Percentiles rank a stretch among this genome's conserved stretches.
These are phyloP conservation scores for Chiroxiphia lanceolata DNA, from an alignment of 2,797 vertebrate genomes.

Conservation along the genomic window DNA sequence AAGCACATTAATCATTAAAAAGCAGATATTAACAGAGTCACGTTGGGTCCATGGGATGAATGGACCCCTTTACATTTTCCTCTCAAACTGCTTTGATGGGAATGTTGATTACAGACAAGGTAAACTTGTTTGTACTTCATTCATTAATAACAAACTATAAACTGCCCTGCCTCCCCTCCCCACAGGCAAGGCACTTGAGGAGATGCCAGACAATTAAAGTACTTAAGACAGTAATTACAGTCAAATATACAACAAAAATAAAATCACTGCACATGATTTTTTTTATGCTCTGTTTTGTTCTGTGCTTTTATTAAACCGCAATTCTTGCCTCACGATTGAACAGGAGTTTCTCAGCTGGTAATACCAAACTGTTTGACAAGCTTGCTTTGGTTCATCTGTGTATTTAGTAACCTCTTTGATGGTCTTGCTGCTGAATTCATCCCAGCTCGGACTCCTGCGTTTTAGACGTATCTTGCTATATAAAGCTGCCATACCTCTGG, in stretches of 20 bases:
- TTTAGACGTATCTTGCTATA: background rate
- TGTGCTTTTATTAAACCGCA: slow-evolving; percentile 18
- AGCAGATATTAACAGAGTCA: background rate
- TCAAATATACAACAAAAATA: slow-evolving; percentile 66
- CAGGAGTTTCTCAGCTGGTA: background rate
- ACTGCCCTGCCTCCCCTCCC: slow-evolving; percentile 59
- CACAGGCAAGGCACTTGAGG: slow-evolving; percentile 50
- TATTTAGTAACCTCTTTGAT: background rate
- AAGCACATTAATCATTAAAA: background rate
- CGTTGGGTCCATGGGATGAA: background rate
- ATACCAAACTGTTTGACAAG: background rate
- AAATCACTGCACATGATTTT: slow-evolving; percentile 50
- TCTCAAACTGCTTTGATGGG: slow-evolving; percentile 30
- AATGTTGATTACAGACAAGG: slow-evolving; percentile 52
- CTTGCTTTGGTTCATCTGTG: background rate
- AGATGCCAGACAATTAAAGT: slow-evolving; percentile 61
- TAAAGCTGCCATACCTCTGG: background rate
- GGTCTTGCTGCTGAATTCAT: background rate
- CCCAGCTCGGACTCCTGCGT: background rate
- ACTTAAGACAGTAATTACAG: slow-evolving; percentile 63
- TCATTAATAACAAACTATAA: slow-evolving; percentile 59
- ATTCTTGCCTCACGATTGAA: background rate
- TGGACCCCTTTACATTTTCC: background rate
- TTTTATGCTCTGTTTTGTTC: slow-evolving; percentile 51
- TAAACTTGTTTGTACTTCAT: slow-evolving; percentile 63